Evolutionary conservation across 2,113 vertebrate species (phyloP).

Genomic region (Corythoichthys intestinalis): DNA sequence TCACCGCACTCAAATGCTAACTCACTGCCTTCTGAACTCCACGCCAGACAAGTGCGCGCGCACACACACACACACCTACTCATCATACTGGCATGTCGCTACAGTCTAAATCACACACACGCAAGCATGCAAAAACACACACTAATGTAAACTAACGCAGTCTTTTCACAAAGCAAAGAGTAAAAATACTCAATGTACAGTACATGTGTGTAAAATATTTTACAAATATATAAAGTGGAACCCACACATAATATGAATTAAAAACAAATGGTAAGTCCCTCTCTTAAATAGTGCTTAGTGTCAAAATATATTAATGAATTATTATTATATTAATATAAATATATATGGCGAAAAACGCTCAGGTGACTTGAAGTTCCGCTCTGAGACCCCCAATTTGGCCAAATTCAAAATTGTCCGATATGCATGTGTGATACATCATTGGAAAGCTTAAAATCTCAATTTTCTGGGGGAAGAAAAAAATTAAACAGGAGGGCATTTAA

Average conservation of each 20-base stretch:
- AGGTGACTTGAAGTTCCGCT: too few species aligned
- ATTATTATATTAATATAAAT: too few species aligned
- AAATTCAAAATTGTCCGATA: too few species aligned
- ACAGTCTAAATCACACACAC: conserved; percentile 1
- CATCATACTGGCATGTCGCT: conserved; percentile 16
- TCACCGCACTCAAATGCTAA: conserved; percentile 58
- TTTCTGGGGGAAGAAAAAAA: too few species aligned
- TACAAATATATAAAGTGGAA: neutral
- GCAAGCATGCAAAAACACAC: neutral
- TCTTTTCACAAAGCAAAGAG: neutral
- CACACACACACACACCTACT: neutral
- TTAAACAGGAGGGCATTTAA: too few species aligned
- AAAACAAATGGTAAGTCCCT: neutral
- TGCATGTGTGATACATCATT: too few species aligned
- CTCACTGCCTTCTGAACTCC: conserved; percentile 23
- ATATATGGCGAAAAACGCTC: too few species aligned
- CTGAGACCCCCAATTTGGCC: too few species aligned
- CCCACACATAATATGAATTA: neutral
- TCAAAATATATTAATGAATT: too few species aligned
- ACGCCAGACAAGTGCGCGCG: conserved; percentile 7
- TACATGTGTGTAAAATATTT: too few species aligned
- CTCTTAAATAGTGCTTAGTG: too few species aligned
- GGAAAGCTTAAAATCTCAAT: too few species aligned
- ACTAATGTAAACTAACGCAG: neutral
- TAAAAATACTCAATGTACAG: neutral